phyloP scores from a whole-genome alignment of 1,140 invertebrate genomes.

The Epicauta chinensis region DNA sequence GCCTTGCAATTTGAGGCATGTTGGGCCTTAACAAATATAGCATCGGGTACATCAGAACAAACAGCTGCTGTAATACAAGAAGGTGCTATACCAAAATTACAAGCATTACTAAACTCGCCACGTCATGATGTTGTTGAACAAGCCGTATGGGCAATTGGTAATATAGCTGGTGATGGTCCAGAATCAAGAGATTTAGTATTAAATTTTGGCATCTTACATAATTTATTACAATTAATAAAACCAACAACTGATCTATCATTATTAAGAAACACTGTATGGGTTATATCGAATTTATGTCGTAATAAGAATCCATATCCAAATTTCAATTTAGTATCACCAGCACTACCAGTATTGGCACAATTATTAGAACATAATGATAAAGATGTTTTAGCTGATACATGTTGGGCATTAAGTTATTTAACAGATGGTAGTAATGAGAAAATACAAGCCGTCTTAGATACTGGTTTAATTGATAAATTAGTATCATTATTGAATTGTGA shows the following conservation, averaged over 20 bases:
- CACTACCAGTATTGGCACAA: conserved; percentile 73
- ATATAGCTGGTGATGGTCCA: conserved; percentile 90
- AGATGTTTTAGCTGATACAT: conserved; percentile 82
- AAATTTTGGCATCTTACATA: conserved; percentile 53
- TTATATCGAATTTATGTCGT: conserved; percentile 86
- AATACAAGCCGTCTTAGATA: conserved; percentile 76
- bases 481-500: conserved; percentile 66
- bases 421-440: conserved; percentile 92
- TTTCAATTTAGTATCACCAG: conserved; percentile 68
- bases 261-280: conserved; percentile 55
- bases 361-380: conserved; percentile 69
- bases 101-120: conserved; percentile 66
- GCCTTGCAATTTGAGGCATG: conserved; percentile 94
- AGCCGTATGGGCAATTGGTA: conserved; percentile 95
- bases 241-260: conserved; percentile 48
- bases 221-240: conserved; percentile 60
- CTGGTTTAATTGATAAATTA: conserved; percentile 60
- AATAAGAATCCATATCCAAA: conserved; percentile 84
- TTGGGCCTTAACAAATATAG: conserved; percentile 98
- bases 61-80: conserved; percentile 79
- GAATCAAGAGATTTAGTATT: conserved; percentile 70
- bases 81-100: conserved; percentile 82
- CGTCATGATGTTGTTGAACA: conserved; percentile 86
- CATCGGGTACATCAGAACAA: conserved; percentile 88
- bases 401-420: conserved; percentile 95